Percentiles rank a stretch among this genome's conserved stretches.
phyloP scores from a whole-genome alignment of 2,797 vertebrate species.

The Scolopax bukidnonensis region DNA sequence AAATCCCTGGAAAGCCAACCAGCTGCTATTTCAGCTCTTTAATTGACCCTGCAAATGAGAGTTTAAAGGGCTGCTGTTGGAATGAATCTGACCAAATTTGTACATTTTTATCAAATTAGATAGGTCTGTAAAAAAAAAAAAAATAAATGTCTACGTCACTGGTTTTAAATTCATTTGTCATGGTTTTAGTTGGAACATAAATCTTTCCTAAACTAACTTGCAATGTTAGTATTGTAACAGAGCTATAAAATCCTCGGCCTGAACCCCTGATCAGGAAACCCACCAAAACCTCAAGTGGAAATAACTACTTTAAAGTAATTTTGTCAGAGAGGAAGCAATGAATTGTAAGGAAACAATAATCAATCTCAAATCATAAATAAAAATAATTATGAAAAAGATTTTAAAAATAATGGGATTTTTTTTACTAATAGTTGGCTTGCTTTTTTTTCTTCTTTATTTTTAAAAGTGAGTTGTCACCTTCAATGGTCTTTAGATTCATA shows the following conservation, averaged over 20 bases:
- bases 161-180: background rate
- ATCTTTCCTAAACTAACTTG: background rate
- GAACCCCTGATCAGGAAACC: constrained; percentile 29
- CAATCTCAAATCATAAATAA: background rate
- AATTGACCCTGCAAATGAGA: background rate
- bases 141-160: accelerated
- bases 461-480: background rate
- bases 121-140: background rate
- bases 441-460: background rate
- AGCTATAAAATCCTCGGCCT: background rate
- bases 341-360: background rate
- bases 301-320: constrained; percentile 15
- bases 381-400: background rate
- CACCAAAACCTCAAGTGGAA: constrained; percentile 60
- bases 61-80: background rate
- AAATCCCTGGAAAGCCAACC: background rate
- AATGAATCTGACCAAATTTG: background rate
- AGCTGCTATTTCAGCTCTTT: background rate
- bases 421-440: background rate
- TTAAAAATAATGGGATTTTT: background rate
- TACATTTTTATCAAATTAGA: background rate
- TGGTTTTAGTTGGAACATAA: background rate
- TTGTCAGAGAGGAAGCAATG: constrained; percentile 13
- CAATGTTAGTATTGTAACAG: background rate
- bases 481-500: background rate